These are phyloP conservation scores for Hemistola chrysoprasaria DNA, from an alignment of 2,888 invertebrate genomes.

Conservation along the genomic window DNA sequence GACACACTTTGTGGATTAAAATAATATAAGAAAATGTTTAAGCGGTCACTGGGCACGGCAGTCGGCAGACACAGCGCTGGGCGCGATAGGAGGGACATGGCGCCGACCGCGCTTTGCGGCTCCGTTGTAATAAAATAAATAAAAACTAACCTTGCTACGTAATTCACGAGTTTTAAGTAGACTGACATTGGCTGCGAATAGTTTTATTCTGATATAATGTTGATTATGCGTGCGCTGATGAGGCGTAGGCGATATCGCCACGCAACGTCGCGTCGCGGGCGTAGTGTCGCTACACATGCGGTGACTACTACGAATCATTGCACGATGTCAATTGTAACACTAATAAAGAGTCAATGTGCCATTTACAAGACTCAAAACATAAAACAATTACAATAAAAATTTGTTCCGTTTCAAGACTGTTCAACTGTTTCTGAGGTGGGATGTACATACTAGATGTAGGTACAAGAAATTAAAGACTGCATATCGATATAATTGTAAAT, in stretches of 20 bases:
- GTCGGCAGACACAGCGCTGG: slow-evolving; percentile 33
- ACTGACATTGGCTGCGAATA: slow-evolving; percentile 39
- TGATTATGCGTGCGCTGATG: slow-evolving; percentile 19
- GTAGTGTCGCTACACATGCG: no score
- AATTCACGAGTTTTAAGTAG: slow-evolving; percentile 37
- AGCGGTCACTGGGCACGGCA: slow-evolving; percentile 43
- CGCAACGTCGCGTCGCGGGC: slow-evolving; percentile 14
- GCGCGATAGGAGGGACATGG: slow-evolving; percentile 29
- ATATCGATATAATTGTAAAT: no score
- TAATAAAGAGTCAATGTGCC: no score
- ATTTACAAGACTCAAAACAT: no score
- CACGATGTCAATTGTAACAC: no score
- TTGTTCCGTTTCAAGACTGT: no score
- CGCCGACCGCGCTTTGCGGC: slow-evolving; percentile 17
- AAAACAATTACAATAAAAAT: no score
- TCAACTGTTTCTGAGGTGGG: no score
- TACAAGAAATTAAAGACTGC: no score
- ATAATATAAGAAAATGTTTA: slow-evolving; percentile 68
- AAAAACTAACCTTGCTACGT: slow-evolving; percentile 40
- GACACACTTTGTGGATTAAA: slow-evolving; percentile 67
- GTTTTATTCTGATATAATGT: slow-evolving; percentile 31
- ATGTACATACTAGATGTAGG: no score
- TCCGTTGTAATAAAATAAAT: slow-evolving; percentile 16
- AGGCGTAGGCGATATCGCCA: slow-evolving; percentile 11
- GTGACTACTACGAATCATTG: no score